Evolutionary conservation across 1,140 invertebrate genomes (phyloP), one percentile per base, ranked within the genome.

Genomic region (Ectropis grisescens): DNA sequence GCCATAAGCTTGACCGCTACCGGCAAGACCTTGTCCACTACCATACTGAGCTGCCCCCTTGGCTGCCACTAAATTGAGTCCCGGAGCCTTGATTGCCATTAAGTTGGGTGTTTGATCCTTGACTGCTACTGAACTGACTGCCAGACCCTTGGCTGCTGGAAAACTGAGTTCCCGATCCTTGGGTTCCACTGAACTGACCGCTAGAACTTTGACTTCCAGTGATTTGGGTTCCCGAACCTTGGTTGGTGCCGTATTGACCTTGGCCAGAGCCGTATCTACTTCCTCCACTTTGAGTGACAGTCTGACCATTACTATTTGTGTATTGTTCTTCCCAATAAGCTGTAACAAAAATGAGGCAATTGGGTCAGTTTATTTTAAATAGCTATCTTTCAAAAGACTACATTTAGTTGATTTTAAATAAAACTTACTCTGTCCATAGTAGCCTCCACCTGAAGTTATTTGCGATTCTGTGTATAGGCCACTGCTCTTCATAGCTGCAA

Each of bases 371-470:
- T n/a, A n/a, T n/a, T n/a, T n/a, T n/a, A n/a, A n/a, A n/a, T n/a
- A n/a, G n/a, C n/a, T n/a, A n/a, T n/a, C n/a, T n/a, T n/a, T n/a
- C n/a, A n/a, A n/a, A n/a, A n/a, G n/a, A n/a, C n/a, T n/a, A n/a
- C n/a, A n/a, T n/a, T n/a, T n/a, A n/a, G n/a, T n/a, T n/a, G n/a
- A n/a, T n/a, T n/a, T n/a, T n/a, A n/a, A n/a, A n/a, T n/a, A n/a
- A n/a, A n/a, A 64, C 64, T 55, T 57, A 76, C 72, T 54, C 51
- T 78, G 68, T 49, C 61, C 68, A 27, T 69, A 72, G 43, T 74
- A 69, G 28, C 59, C 65, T 13, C 53, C 49, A 1, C 48, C 47
- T n/a, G 62, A 56, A 1, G 53, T 45, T 0, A 66, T 48, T 31
- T 66, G 58, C 1, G 49, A 42, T 11, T 34, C 60, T 7, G 47